A percentile compares a stretch with the other conserved stretches of the same genome.
Evolutionary conservation across 2,113 vertebrate genomes (phyloP).

Genomic region (Embiotoca jacksoni): DNA sequence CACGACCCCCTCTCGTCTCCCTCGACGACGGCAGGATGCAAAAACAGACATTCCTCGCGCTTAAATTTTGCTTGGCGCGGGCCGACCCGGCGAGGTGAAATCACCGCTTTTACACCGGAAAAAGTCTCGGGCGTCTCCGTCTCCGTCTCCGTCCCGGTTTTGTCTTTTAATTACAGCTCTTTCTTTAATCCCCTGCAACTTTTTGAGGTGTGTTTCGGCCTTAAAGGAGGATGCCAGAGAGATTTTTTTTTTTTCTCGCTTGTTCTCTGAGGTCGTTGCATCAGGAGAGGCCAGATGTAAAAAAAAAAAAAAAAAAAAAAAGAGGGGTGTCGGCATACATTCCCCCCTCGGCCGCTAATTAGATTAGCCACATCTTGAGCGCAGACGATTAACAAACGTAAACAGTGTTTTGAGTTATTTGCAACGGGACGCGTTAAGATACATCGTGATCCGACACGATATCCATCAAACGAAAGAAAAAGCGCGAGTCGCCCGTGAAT

Average conservation of each 20-base stretch:
- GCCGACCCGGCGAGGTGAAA: conserved; percentile 46
- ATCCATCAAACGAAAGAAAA: conserved; percentile 7
- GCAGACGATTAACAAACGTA: conserved; percentile 51
- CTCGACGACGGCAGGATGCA: conserved; percentile 37
- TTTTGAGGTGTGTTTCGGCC: too few relatives aligned
- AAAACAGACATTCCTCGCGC: conserved; percentile 41
- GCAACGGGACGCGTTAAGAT: conserved; percentile 23
- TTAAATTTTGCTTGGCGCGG: conserved; percentile 55
- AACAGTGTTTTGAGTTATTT: conserved; percentile 9
- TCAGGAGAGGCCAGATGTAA: neutral
- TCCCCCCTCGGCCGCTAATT: conserved; percentile 19
- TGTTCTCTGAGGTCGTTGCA: conserved; percentile 40
- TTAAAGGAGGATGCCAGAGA: neutral
- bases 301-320: too few relatives aligned
- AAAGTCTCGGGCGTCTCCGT: conserved; percentile 26
- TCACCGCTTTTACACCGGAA: conserved; percentile 31
- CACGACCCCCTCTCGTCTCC: conserved; percentile 34
- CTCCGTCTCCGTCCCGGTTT: neutral
- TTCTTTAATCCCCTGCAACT: conserved; percentile 22
- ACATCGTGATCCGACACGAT: neutral
- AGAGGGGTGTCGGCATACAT: conserved; percentile 28
- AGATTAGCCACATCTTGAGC: conserved; percentile 59
- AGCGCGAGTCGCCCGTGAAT: conserved; percentile 8
- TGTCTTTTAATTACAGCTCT: conserved; percentile 40
- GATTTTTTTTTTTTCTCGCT: conserved; percentile 13